A percentile compares a stretch with the other conserved stretches of the same genome.
Evolutionary conservation across 2,888 invertebrate species (phyloP).

Genomic region (Napeogenes inachia): DNA sequence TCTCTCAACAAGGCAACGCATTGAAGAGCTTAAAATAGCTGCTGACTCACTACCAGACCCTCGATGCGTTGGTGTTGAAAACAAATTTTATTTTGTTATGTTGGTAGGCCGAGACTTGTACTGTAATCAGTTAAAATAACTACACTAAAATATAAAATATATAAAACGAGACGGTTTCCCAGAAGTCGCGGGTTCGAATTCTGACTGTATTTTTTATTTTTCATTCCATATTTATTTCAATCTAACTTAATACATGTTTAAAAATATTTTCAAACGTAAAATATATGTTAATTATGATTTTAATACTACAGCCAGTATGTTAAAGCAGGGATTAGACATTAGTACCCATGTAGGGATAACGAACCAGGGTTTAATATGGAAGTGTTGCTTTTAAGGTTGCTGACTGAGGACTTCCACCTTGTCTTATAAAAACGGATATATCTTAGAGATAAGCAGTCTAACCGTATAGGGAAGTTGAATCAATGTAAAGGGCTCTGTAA

Average conservation of each 20-base stretch:
- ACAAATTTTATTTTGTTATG: conserved; percentile 48
- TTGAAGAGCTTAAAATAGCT: conserved; percentile 58
- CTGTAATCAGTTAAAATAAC: conserved; percentile 35
- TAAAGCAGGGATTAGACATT: conserved; percentile 16
- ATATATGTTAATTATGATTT: too few relatives aligned
- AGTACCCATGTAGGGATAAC: conserved; percentile 38
- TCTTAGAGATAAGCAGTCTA: conserved; percentile 7
- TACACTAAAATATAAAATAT: neutral
- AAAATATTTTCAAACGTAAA: too few relatives aligned
- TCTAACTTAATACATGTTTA: too few relatives aligned
- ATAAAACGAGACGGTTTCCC: neutral
- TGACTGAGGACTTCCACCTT: conserved; percentile 19
- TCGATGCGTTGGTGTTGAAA: conserved; percentile 46
- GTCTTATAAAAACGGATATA: conserved; percentile 15
- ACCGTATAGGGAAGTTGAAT: conserved; percentile 8
- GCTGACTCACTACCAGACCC: conserved; percentile 56
- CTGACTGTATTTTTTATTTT: too few relatives aligned
- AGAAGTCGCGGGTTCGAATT: too few relatives aligned
- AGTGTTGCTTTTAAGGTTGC: conserved; percentile 50
- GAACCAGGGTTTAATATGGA: conserved; percentile 59
- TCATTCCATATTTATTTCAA: too few relatives aligned
- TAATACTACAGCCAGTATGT: too few relatives aligned
- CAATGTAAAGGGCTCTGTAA: conserved; percentile 9
- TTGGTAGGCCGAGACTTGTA: conserved; percentile 46
- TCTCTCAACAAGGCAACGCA: conserved; percentile 39